Percentiles rank a stretch among this genome's conserved stretches.
Conservation (phyloP, 1,140 invertebrate genomes). For the Zaprionus africanus region DNA sequence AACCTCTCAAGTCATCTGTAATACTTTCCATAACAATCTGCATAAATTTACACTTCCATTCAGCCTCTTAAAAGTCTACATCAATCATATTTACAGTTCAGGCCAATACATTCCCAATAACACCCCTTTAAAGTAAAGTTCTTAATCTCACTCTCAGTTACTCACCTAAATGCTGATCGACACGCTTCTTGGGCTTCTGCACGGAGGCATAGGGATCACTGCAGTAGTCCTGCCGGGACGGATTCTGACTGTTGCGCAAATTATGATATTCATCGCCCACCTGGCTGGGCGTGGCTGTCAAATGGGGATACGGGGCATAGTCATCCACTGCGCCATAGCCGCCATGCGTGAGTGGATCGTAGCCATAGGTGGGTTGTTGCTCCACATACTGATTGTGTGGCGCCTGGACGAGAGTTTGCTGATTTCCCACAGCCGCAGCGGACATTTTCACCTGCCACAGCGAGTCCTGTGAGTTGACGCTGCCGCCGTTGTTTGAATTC, state of each 20-base stretch:
- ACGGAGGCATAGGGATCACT: constrained; percentile 93
- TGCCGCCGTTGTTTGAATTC: constrained; percentile 96
- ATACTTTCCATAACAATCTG: no score
- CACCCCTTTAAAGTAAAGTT: neutral
- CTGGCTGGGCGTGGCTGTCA: constrained; percentile 88
- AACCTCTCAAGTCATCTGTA: no score
- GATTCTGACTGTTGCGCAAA: constrained; percentile 90
- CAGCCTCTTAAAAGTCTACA: no score
- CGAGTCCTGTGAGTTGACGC: constrained; percentile 97
- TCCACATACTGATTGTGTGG: constrained; percentile 86
- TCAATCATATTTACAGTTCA: no score
- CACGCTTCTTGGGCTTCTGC: constrained; percentile 93
- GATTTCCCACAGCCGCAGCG: constrained; percentile 87
- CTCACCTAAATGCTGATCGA: constrained; percentile 92
- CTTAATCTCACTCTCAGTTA: constrained; percentile 24
- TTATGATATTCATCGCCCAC: constrained; percentile 88
- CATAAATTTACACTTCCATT: no score
- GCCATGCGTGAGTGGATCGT: constrained; percentile 91
- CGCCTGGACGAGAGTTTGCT: constrained; percentile 86
- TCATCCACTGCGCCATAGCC: constrained; percentile 93
- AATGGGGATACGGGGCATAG: constrained; percentile 93
- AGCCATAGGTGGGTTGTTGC: constrained; percentile 88
- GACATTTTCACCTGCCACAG: constrained; percentile 96
- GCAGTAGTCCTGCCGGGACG: constrained; percentile 93
- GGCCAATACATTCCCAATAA: no score